Base-by-base conservation (phyloP, 2,113 vertebrate species). In the Sorex fumeus region DNA sequence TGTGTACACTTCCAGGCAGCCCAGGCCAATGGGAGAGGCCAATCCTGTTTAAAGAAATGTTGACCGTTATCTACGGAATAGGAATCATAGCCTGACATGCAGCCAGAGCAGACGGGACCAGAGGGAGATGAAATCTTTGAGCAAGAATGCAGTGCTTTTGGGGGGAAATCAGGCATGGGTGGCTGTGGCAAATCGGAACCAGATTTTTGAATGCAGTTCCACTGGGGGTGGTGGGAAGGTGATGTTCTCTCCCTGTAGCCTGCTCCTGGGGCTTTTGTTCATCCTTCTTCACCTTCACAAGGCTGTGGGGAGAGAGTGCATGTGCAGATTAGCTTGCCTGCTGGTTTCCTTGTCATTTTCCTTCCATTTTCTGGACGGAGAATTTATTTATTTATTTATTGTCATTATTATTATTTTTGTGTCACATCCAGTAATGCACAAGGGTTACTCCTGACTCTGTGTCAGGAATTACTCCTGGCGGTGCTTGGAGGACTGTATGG, bases 121-220 rank as follows among this genome's bases (percentile, higher is more conserved):
- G 83, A 95, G 94, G 95, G 96, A 96, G 92, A 96, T 96, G 96
- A 96, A 96, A 70, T 94, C 91, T 92, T 16, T 34, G 71, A 77
- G 50, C 72, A 96, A 87, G 93, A 97, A 96, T 95, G 92, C 6
- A 69, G 69, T 45, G 67, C 85, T 94, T 94, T 84, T 66, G 87
- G 90, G 90, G 40, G 94, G 70, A 87, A 78, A 69, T 88, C 62
- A 60, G 90, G 87, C 89, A 32, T 6, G 32, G 36, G 64, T 45
- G 80, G 36, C 80, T 83, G 50, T 34, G 62, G 88, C 62, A 95
- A 95, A 95, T 95, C 76, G 0, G 92, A 95, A 96, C 90, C 96
- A 95, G 95, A 95, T 90, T 95, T 94, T 62, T 80, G 64, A 71
- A 45, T 57, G n/a, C 27, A 77, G 30, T 60, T 67, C 62, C 50